These are phyloP conservation scores for Neopipo cinnamomea DNA, from an alignment of 2,113 vertebrate species.

Conservation along the genomic window DNA sequence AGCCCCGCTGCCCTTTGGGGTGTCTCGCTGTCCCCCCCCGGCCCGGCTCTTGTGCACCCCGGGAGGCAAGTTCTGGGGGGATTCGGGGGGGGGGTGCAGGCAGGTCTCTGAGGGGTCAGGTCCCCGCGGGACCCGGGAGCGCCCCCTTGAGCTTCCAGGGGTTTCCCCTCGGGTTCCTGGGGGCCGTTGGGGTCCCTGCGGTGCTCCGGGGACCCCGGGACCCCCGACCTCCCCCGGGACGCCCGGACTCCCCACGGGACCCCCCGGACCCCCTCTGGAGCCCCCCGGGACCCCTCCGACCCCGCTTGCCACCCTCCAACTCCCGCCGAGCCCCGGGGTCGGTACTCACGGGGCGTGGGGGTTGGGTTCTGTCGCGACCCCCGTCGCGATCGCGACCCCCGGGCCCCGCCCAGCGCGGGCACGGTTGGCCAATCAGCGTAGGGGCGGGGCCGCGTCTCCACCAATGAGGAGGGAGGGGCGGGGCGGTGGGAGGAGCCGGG, in stretches of 20 bases:
- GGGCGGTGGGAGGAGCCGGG: fast-evolving
- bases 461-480: not conserved
- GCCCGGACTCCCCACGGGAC: too few relatives aligned
- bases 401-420: not conserved
- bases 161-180: not conserved
- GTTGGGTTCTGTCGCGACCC: not conserved
- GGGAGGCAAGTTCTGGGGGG: not conserved
- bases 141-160: not conserved
- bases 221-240: too few relatives aligned
- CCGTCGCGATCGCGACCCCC: not conserved
- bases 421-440: not conserved
- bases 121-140: too few relatives aligned
- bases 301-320: not conserved
- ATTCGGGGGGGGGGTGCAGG: not conserved
- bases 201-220: not conserved
- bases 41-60: not conserved
- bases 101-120: too few relatives aligned
- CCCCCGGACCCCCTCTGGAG: not conserved
- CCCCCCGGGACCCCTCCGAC: too few relatives aligned
- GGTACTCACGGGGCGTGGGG: not conserved
- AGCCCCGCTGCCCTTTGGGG: not conserved
- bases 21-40: not conserved
- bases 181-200: not conserved
- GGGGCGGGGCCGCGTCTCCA: not conserved
- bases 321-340: not conserved